Evolutionary conservation across 1,140 invertebrate species (phyloP).

Genomic region (Maniola jurtina): DNA sequence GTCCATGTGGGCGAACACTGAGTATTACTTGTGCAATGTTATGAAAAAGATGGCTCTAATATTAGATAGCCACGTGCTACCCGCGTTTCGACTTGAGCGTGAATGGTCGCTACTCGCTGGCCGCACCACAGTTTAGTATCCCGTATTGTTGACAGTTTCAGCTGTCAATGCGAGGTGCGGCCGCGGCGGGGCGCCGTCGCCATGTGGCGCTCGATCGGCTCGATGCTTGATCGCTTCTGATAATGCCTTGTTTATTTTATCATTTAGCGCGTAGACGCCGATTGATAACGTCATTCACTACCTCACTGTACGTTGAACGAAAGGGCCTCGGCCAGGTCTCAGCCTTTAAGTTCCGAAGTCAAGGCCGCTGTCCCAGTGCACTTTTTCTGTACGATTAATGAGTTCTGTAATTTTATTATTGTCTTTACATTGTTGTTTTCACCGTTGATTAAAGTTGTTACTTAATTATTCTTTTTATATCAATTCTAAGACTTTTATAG

Average conservation of each 20-base stretch:
- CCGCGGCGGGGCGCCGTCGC: conserved; percentile 20
- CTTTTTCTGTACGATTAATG: background rate
- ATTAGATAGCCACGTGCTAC: conserved; percentile 65
- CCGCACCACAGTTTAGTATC: conserved; percentile 39
- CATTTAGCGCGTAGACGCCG: conserved; percentile 22
- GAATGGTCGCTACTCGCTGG: conserved; percentile 54
- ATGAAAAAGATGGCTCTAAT: conserved; percentile 51
- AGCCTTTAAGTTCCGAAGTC: conserved; percentile 8
- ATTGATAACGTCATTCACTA: conserved; percentile 22
- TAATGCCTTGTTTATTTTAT: conserved; percentile 28
- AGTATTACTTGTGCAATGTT: conserved; percentile 34
- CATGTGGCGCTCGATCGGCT: conserved; percentile 20
- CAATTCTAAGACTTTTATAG: too few relatives aligned
- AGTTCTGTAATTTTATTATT: too few relatives aligned
- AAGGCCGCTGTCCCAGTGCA: background rate
- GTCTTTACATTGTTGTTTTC: too few relatives aligned
- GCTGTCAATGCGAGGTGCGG: conserved; percentile 50
- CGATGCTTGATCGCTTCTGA: conserved; percentile 6
- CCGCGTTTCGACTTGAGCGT: conserved; percentile 56
- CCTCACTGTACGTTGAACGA: conserved; percentile 9
- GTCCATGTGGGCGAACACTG: conserved; percentile 50
- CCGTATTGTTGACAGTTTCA: conserved; percentile 66
- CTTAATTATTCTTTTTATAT: too few relatives aligned
- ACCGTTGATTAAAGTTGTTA: too few relatives aligned
- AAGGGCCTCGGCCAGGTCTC: conserved; percentile 7